Evolutionary conservation across 1,140 invertebrate genomes (phyloP).

Genomic region (Trigoniulus corallinus): DNA sequence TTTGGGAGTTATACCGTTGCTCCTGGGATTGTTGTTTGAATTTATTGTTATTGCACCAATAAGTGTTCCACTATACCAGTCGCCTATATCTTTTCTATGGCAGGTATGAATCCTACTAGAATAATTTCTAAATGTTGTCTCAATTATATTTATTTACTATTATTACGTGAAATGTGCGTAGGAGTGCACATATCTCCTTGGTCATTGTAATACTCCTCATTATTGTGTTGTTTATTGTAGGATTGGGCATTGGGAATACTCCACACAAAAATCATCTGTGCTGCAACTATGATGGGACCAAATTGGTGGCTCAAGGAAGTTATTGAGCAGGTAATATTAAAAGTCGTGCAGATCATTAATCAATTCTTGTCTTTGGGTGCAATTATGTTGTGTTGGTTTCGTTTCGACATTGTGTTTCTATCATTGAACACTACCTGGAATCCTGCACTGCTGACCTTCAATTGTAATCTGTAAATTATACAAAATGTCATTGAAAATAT

Average conservation of each 20-base stretch:
- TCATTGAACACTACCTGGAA: no score
- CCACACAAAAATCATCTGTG: conserved; percentile 96
- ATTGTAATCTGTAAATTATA: no score
- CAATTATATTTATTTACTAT: no score
- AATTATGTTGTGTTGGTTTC: no score
- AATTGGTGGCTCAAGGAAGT: conserved; percentile 82
- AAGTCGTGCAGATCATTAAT: not conserved
- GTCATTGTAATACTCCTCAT: no score
- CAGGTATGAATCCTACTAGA: conserved; percentile 25
- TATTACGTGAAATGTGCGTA: no score
- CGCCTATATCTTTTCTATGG: conserved; percentile 76
- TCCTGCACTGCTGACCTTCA: no score
- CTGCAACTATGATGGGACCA: conserved; percentile 91
- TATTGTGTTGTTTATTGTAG: conserved; percentile 25
- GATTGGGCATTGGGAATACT: conserved; percentile 94
- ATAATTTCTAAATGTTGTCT: conserved; percentile 9
- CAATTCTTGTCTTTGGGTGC: no score
- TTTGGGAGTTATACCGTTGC: conserved; percentile 75
- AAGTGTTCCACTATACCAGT: conserved; percentile 81
- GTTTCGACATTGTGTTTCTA: no score
- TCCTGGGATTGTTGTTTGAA: conserved; percentile 82
- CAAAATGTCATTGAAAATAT: no score
- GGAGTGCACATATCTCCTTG: no score
- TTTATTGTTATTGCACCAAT: conserved; percentile 80
- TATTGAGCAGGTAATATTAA: conserved; percentile 59